These are phyloP conservation scores for Ornithorhynchus anatinus DNA, from an alignment of 2,113 vertebrate species.

Conservation along the genomic window DNA sequence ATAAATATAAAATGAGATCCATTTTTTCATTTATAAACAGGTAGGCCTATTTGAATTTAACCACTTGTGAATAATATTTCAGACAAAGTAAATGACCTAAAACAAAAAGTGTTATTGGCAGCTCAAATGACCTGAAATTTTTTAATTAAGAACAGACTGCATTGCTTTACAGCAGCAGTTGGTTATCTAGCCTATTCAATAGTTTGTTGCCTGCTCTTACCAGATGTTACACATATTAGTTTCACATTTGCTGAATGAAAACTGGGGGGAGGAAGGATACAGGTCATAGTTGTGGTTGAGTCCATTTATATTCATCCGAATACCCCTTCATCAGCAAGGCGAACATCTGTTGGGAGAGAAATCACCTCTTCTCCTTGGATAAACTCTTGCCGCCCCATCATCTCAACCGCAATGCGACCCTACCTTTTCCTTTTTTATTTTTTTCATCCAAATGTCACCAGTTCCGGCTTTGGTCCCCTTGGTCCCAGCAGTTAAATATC, in stretches of 20 bases:
- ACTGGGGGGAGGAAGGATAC: slow-evolving; percentile 48
- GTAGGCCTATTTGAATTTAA: slow-evolving; percentile 41
- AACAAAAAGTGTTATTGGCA: slow-evolving; percentile 59
- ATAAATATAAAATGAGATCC: slow-evolving; percentile 45
- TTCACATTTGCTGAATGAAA: slow-evolving; percentile 63
- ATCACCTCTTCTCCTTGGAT: slow-evolving; percentile 30
- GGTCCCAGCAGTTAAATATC: not conserved
- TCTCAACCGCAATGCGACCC: not conserved
- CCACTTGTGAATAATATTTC: slow-evolving; percentile 44
- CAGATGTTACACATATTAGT: slow-evolving; percentile 67
- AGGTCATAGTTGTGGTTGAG: slow-evolving; percentile 45
- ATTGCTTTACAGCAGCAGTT: slow-evolving; percentile 48
- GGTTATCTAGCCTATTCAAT: slow-evolving; percentile 54
- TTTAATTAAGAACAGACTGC: slow-evolving; percentile 62
- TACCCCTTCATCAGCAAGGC: slow-evolving; percentile 45
- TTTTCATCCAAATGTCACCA: not conserved
- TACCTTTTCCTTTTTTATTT: not conserved
- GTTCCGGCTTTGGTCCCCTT: not conserved
- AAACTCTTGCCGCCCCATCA: not conserved
- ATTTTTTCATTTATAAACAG: slow-evolving; percentile 22
- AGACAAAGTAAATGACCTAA: slow-evolving; percentile 54
- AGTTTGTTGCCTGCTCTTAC: slow-evolving; percentile 35
- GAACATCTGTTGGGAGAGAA: slow-evolving; percentile 38
- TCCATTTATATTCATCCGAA: slow-evolving; percentile 51
- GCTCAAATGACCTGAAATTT: slow-evolving; percentile 60